phyloP scores from a whole-genome alignment of 2,888 invertebrate genomes.

The Subacronicta megacephala region DNA sequence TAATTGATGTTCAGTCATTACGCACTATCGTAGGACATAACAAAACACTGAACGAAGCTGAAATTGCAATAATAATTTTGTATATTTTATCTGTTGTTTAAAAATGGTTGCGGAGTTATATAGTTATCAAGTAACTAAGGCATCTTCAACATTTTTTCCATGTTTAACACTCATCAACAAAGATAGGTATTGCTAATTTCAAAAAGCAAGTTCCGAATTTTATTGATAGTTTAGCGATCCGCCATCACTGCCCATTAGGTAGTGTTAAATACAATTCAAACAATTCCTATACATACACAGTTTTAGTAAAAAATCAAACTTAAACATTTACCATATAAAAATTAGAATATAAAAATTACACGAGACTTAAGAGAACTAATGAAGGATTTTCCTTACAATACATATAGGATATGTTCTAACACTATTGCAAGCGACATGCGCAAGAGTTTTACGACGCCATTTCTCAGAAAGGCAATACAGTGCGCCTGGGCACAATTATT shows the following conservation, averaged over 20 bases:
- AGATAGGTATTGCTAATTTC: too few relatives aligned
- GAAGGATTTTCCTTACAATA: not conserved
- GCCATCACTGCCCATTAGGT: too few relatives aligned
- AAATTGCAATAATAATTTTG: slow-evolving; percentile 31
- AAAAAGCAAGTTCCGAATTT: too few relatives aligned
- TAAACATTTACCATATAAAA: not conserved
- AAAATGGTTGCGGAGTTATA: not conserved
- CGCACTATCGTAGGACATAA: not conserved
- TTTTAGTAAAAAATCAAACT: too few relatives aligned
- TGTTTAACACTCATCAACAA: too few relatives aligned
- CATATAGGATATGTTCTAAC: slow-evolving; percentile 19
- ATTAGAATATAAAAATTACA: not conserved
- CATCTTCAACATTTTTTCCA: too few relatives aligned
- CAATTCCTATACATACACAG: too few relatives aligned
- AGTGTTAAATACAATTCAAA: too few relatives aligned
- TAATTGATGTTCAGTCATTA: not conserved
- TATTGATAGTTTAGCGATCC: too few relatives aligned
- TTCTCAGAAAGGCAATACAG: slow-evolving; percentile 42
- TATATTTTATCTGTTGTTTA: not conserved
- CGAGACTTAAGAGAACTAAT: not conserved
- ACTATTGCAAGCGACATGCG: slow-evolving; percentile 20
- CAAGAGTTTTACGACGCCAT: slow-evolving; percentile 35
- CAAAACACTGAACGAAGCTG: slow-evolving; percentile 7
- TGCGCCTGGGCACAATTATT: slow-evolving; percentile 38
- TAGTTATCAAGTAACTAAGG: too few relatives aligned